Evolutionary conservation across 37 sponge, comb jelly and placozoan species (phyloP), one percentile per base, ranked within the genome.

Genomic region (Amphimedon queenslandica): DNA sequence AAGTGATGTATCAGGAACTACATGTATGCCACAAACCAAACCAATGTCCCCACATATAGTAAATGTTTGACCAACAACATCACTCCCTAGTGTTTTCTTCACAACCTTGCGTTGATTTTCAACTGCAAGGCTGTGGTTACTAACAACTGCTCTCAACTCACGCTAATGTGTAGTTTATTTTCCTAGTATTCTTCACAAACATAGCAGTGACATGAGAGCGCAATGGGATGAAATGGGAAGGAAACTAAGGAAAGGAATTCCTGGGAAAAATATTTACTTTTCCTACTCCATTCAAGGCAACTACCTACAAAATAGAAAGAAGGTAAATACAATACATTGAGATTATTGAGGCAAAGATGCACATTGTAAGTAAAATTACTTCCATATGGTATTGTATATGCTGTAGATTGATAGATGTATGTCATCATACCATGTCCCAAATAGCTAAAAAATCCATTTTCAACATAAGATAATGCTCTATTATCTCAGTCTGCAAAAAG

Each of bases 351-450:
- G 5, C 31, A 8, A 18, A 70, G 55, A n/a, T n/a, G n/a, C n/a
- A n/a, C n/a, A n/a, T n/a, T n/a, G n/a, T n/a, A n/a, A n/a, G n/a
- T n/a, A n/a, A n/a, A n/a, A n/a, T n/a, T n/a, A n/a, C n/a, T n/a
- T n/a, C n/a, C n/a, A n/a, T n/a, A n/a, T n/a, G 42, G 51, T 18
- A 47, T 18, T 13, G 51, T 63, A 25, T 63, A 63, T 63, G 8
- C 10, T 16, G 64, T 16, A 63, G 21, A 63, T 25, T n/a, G n/a
- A n/a, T n/a, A n/a, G n/a, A n/a, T n/a, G n/a, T 63, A 70, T 42
- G 42, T 70, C 37, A 40, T 13, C 23, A 75, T 70, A 79, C 80
- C 72, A 71, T 79, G 80, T 79, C 72, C 72, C 80, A 79, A 41
- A 79, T 71, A 55, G 70, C 80, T 10, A 79, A 31, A 63, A 63